A percentile compares a stretch with the other conserved stretches of the same genome.
Evolutionary conservation across 2,888 invertebrate species (phyloP).

Genomic region (Andrena dorsata): DNA sequence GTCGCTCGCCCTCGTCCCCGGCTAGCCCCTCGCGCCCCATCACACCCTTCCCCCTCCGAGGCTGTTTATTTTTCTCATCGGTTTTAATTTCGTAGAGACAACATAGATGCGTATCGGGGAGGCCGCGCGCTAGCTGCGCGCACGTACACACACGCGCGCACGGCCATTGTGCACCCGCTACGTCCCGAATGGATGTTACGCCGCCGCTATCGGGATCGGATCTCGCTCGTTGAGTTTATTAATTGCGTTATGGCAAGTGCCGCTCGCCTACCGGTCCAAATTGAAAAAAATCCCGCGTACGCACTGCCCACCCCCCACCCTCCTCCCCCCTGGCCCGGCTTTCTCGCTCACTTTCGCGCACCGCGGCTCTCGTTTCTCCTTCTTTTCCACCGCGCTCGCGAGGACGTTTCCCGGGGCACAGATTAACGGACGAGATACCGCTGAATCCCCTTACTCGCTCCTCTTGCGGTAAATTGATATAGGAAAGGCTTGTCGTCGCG

Average conservation of each 20-base stretch:
- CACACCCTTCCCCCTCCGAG: conserved; percentile 48
- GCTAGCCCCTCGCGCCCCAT: conserved; percentile 27
- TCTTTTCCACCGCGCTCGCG: no score
- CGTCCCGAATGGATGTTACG: conserved; percentile 72
- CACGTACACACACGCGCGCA: conserved; percentile 59
- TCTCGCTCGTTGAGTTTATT: conserved; percentile 81
- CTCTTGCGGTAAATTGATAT: background rate
- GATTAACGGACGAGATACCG: background rate
- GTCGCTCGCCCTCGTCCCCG: conserved; percentile 84
- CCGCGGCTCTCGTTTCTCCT: background rate
- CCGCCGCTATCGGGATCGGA: conserved; percentile 79
- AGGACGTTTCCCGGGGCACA: no score
- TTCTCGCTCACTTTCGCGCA: background rate
- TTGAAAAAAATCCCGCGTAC: conserved; percentile 72
- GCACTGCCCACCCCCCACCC: background rate
- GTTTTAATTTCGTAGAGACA: conserved; percentile 83
- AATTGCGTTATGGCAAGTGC: conserved; percentile 80
- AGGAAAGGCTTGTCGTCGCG: no score
- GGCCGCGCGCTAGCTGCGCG: conserved; percentile 42
- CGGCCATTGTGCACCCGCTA: conserved; percentile 70
- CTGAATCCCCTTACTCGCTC: background rate
- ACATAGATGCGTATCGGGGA: conserved; percentile 80
- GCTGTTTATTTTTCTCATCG: conserved; percentile 84
- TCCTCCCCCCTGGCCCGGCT: background rate
- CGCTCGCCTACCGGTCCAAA: conserved; percentile 66